These are phyloP conservation scores for Pangasius djambal DNA, from an alignment of 2,797 vertebrate genomes.

Conservation along the genomic window DNA sequence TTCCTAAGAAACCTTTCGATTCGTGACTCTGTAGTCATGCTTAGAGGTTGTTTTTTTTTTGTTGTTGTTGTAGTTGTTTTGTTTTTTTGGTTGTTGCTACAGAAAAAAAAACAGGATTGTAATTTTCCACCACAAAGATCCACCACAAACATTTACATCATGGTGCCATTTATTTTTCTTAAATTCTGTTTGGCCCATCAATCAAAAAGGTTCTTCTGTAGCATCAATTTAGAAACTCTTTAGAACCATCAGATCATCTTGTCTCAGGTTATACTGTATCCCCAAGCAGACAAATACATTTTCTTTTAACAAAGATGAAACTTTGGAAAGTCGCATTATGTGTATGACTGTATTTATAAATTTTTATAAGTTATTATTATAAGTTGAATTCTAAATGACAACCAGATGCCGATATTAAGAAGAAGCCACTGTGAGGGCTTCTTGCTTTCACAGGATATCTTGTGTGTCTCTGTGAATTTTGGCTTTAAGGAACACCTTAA, in stretches of 20 bases:
- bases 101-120: not conserved
- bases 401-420: not conserved
- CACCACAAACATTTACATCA: not conserved
- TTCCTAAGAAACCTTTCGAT: not conserved
- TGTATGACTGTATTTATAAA: not conserved
- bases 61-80: too few species aligned
- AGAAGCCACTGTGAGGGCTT: not conserved
- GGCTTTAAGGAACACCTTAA: not conserved
- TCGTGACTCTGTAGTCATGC: not conserved
- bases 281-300: not conserved
- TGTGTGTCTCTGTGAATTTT: not conserved
- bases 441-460: not conserved
- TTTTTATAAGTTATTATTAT: too few species aligned
- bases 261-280: not conserved
- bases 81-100: not conserved
- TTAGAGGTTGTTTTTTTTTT: not conserved
- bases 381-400: not conserved
- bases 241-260: not conserved
- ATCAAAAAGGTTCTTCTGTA: not conserved
- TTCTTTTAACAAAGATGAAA: not conserved
- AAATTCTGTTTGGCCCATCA: not conserved
- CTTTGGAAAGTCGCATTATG: not conserved
- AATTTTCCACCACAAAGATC: not conserved
- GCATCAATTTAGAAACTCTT: not conserved
- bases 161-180: not conserved